These are phyloP conservation scores for Trematomus bernacchii DNA, from an alignment of 2,797 vertebrate species.

Conservation along the genomic window DNA sequence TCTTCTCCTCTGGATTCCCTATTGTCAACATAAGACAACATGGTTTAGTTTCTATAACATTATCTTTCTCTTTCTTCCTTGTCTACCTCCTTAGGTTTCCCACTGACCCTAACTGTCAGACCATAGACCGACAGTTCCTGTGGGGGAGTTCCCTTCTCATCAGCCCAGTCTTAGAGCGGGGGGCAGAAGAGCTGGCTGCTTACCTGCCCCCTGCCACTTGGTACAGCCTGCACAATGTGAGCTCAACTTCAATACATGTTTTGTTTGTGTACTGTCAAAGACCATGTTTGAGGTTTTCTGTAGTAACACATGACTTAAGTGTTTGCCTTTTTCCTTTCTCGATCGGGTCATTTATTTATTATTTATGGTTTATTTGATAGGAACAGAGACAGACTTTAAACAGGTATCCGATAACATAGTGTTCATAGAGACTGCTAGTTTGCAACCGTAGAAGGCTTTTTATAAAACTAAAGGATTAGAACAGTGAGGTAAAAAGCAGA, in stretches of 20 bases:
- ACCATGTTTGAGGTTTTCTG: not conserved
- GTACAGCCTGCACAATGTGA: slow-evolving; percentile 90
- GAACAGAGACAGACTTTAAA: too few relatives aligned
- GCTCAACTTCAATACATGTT: slow-evolving; percentile 30
- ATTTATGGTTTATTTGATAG: too few relatives aligned
- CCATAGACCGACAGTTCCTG: slow-evolving; percentile 92
- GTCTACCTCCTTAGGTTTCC: slow-evolving; percentile 87
- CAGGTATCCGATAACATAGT: too few relatives aligned
- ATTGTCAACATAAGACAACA: not conserved
- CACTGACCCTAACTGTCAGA: slow-evolving; percentile 86
- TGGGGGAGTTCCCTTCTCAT: slow-evolving; percentile 93
- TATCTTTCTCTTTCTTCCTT: not conserved
- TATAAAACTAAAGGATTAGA: too few relatives aligned
- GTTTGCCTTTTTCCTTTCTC: not conserved
- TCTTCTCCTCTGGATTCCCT: not conserved
- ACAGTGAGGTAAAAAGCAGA: too few relatives aligned
- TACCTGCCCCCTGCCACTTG: slow-evolving; percentile 92
- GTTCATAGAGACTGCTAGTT: too few relatives aligned
- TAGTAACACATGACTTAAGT: not conserved
- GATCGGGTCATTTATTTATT: not conserved
- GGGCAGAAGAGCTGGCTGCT: slow-evolving; percentile 85
- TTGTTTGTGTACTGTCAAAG: not conserved
- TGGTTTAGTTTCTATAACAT: not conserved
- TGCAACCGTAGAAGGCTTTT: too few relatives aligned
- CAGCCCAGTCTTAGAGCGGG: slow-evolving; percentile 89